A percentile compares a stretch with the other conserved stretches of the same genome.
Evolutionary conservation across 2,113 vertebrate species (phyloP).

Genomic region (Oreochromis aureus): DNA sequence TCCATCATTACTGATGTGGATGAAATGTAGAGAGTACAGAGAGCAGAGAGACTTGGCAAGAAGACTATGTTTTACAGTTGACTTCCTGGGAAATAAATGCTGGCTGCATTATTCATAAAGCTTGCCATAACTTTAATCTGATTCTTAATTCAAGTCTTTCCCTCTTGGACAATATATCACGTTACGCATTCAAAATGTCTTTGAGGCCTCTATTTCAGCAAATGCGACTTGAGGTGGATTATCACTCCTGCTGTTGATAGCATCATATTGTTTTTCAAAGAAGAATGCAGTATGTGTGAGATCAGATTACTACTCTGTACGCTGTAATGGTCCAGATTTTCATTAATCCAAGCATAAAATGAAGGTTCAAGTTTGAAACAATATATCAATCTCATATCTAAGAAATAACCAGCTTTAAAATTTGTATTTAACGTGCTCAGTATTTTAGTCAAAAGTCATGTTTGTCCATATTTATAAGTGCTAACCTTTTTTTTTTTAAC

Average conservation of each 20-base stretch:
- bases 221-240: conserved; percentile 20
- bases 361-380: not conserved
- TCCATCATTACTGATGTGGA: conserved; percentile 85
- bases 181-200: conserved; percentile 16
- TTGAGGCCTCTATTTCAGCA: conserved; percentile 20
- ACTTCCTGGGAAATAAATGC: conserved; percentile 75
- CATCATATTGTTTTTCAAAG: conserved; percentile 36
- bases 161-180: conserved; percentile 43
- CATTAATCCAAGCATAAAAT: conserved; percentile 4
- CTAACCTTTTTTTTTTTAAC: not conserved
- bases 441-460: not conserved
- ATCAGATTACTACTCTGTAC: conserved; percentile 16
- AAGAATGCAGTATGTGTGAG: not conserved
- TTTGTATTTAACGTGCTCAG: not conserved
- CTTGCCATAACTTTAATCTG: conserved; percentile 62
- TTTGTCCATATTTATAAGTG: not conserved
- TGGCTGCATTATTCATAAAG: conserved; percentile 81
- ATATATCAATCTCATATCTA: not conserved
- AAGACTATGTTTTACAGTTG: conserved; percentile 77
- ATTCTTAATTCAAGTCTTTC: conserved; percentile 61
- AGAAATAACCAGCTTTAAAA: not conserved
- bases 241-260: conserved; percentile 21
- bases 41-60: conserved; percentile 61
- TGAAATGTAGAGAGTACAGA: conserved; percentile 75
- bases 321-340: conserved; percentile 1